Percentiles rank a stretch among this genome's conserved stretches.
phyloP scores from a whole-genome alignment of 92 coral and sea anemone species.

The Heliopora coerulea region DNA sequence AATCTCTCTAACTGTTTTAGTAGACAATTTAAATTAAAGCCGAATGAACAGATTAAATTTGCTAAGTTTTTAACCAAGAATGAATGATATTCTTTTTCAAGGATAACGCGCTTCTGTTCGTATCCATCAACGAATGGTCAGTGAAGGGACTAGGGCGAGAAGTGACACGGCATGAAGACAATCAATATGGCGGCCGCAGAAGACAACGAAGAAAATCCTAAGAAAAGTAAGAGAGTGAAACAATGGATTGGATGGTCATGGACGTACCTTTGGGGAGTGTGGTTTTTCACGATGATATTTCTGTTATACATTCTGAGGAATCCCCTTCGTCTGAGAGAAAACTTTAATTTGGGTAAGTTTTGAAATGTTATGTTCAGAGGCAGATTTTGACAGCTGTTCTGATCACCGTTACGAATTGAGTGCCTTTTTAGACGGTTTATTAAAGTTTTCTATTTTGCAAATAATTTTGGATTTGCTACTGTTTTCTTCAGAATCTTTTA shows the following conservation, averaged over 20 bases:
- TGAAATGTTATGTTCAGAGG: not conserved
- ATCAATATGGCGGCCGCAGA: slow-evolving; percentile 42
- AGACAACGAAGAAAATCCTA: slow-evolving; percentile 28
- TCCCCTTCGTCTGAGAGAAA: slow-evolving; percentile 89
- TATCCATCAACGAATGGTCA: too few species aligned
- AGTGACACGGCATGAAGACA: slow-evolving; percentile 18
- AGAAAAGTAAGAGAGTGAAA: slow-evolving; percentile 61
- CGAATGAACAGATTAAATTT: too few species aligned
- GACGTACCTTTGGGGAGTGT: slow-evolving; percentile 98
- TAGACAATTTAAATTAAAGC: too few species aligned
- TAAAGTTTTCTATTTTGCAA: too few species aligned
- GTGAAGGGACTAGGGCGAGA: slow-evolving; percentile 29
- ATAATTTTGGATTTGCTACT: not conserved
- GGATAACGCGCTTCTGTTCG: too few species aligned
- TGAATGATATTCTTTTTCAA: too few species aligned
- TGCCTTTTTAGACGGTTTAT: too few species aligned
- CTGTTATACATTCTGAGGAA: slow-evolving; percentile 89
- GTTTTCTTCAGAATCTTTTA: not conserved
- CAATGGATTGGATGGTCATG: slow-evolving; percentile 99
- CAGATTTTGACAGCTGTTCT: too few species aligned
- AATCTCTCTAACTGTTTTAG: too few species aligned
- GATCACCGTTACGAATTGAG: too few species aligned
- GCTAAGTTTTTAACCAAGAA: too few species aligned
- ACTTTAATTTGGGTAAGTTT: slow-evolving; percentile 77
- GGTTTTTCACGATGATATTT: slow-evolving; percentile 96